Evolutionary conservation across 2,113 vertebrate genomes (phyloP).

Genomic region (Meriones unguiculatus): DNA sequence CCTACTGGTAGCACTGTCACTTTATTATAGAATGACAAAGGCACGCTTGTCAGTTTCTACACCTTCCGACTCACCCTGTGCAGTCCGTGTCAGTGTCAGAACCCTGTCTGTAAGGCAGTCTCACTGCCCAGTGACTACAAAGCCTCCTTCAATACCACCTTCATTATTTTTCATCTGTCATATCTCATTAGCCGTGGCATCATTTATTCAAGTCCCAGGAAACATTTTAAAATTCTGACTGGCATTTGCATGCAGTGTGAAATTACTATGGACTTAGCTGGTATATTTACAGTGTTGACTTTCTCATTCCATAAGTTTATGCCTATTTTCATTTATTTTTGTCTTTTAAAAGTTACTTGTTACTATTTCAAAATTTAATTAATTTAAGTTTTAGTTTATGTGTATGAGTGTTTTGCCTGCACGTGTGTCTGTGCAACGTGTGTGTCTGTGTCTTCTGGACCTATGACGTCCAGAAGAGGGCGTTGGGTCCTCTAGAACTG

Average conservation of each 20-base stretch:
- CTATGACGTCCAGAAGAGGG: not conserved
- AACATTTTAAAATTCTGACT: not conserved
- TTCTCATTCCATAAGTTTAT: conserved; percentile 17
- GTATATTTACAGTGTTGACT: not conserved
- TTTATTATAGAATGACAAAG: not conserved
- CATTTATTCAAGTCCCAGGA: conserved; percentile 26
- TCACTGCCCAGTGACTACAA: not conserved
- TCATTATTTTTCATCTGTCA: not conserved
- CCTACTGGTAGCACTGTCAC: not conserved
- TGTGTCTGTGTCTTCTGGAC: too few relatives aligned
- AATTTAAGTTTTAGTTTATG: not conserved
- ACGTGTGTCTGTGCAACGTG: not conserved
- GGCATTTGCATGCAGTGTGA: not conserved
- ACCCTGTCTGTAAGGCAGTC: not conserved
- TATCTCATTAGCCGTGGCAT: conserved; percentile 36
- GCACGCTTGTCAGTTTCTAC: not conserved
- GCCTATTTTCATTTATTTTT: not conserved
- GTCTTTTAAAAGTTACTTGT: not conserved
- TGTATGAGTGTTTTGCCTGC: not conserved
- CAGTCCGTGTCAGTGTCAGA: not conserved
- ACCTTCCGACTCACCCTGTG: not conserved
- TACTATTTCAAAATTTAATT: not conserved
- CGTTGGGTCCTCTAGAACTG: not conserved
- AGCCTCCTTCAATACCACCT: not conserved
- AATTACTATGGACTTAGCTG: conserved; percentile 28